Evolutionary conservation across 2,113 vertebrate species (phyloP), one percentile per base, ranked within the genome.

Genomic region (Cynoglossus semilaevis): DNA sequence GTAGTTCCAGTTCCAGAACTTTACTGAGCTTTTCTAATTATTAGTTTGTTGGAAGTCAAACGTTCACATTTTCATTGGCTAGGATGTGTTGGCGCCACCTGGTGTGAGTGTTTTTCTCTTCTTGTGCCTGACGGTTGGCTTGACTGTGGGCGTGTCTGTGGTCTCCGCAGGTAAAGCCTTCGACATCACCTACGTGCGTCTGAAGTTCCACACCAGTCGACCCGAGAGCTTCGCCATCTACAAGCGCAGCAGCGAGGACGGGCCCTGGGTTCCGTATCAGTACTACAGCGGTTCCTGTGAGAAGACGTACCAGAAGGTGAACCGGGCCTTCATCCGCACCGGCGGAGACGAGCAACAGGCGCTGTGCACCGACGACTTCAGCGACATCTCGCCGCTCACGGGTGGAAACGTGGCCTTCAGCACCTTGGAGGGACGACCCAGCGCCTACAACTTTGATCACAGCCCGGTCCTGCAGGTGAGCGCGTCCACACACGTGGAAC

Each of bases 171-270:
- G 96, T 34, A 99, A 99, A 57, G 73, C 97, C 10, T 99, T 99
- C 37, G 97, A 98, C 87, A 99, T 99, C 87, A 99, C 96, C 0
- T 99, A 99, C 0, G 94, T 99, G 36, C 94, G 96, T 0, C 91
- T 99, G 5, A 98, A 98, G 90, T 99, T 99, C 80, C 95, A 99
- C 77, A 98, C 96, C 61, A 98, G 96, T 78, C 93, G 96, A 1
- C 97, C 97, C 0, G 96, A 99, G 89, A 99, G 97, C 79, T 99
- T 99, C 47, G 92, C 89, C 15, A 95, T 99, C 79, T 98, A 96
- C 90, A 99, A 98, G 80, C 94, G 97, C 15, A 93, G 89, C 0
- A 68, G 75, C 3, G 93, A 94, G 47, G 91, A 85, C 0, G 94
- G 93, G 1, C 91, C 93, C 0, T 99, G 97, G 97, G 67, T 89